Percentiles rank a stretch among this genome's conserved stretches.
These are phyloP conservation scores for Drosophila quadrilineata DNA, from an alignment of 1,140 invertebrate species.

Conservation along the genomic window DNA sequence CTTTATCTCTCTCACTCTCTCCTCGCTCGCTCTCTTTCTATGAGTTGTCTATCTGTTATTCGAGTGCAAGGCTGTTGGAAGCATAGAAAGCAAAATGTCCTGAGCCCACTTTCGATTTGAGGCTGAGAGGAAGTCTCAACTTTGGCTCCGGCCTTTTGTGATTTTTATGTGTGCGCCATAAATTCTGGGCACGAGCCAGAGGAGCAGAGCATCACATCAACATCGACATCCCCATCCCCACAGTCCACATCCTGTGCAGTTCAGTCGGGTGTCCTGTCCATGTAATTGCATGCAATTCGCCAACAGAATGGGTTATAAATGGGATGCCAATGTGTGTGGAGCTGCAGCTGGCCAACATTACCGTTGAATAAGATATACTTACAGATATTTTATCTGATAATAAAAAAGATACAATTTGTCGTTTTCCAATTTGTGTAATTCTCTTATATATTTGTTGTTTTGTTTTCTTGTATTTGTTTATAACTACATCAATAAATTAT, in stretches of 20 bases:
- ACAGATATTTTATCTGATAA: not conserved
- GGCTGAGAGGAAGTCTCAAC: constrained; percentile 29
- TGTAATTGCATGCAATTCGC: constrained; percentile 38
- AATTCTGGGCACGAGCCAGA: constrained; percentile 39
- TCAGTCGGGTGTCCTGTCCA: constrained; percentile 5
- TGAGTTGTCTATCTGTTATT: not conserved
- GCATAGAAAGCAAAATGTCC: constrained; percentile 2
- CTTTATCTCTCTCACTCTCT: not conserved
- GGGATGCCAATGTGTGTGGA: constrained; percentile 25
- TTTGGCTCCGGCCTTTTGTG: constrained; percentile 45
- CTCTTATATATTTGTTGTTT: constrained; percentile 14
- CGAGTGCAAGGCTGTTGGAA: not conserved
- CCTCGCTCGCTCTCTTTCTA: not conserved
- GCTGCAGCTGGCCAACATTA: no score
- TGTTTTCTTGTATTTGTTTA: constrained; percentile 57
- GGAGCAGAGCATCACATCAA: constrained; percentile 7
- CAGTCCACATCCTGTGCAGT: no score
- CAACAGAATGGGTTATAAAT: constrained; percentile 31
- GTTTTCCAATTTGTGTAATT: constrained; percentile 78
- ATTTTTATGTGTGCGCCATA: constrained; percentile 73
- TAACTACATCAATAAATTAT: constrained; percentile 80
- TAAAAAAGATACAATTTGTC: constrained; percentile 40
- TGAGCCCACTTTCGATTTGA: constrained; percentile 27
- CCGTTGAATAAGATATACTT: constrained; percentile 25
- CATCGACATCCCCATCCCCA: constrained; percentile 28